Percentiles rank a stretch among this genome's conserved stretches.
Evolutionary conservation across 2,113 vertebrate species (phyloP).

Genomic region (Mustela nigripes): DNA sequence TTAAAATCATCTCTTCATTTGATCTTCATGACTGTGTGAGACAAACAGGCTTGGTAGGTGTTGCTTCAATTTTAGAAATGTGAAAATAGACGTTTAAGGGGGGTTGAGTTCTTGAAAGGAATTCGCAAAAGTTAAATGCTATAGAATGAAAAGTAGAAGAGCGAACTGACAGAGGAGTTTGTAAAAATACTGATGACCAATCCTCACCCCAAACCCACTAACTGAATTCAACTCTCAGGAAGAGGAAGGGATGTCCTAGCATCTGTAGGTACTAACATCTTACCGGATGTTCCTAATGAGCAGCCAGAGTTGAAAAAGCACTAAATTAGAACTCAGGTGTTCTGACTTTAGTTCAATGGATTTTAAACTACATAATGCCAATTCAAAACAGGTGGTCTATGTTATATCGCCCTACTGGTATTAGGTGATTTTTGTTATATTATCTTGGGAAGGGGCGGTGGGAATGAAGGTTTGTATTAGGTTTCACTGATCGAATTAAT

Average conservation of each 20-base stretch:
- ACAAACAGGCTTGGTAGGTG: neutral
- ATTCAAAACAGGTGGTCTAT: neutral
- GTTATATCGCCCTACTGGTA: neutral
- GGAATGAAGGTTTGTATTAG: neutral
- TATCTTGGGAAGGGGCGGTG: neutral
- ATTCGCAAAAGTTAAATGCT: conserved; percentile 5
- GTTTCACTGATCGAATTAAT: conserved; percentile 30
- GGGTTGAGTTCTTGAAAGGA: neutral
- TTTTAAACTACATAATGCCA: neutral
- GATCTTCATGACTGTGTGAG: neutral
- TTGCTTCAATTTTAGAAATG: neutral
- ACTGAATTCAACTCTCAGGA: neutral
- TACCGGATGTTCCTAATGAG: neutral
- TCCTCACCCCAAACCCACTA: neutral
- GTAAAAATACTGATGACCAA: neutral
- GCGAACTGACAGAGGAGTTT: neutral
- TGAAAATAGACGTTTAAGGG: neutral
- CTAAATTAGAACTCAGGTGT: neutral
- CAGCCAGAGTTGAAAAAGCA: neutral
- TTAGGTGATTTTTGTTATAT: neutral
- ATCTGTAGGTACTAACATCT: neutral
- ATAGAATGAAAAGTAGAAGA: neutral
- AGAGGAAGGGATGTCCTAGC: neutral
- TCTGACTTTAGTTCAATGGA: neutral
- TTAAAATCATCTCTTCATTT: conserved; percentile 41